Percentiles rank a stretch among this genome's conserved stretches.
Evolutionary conservation across 2,797 vertebrate genomes (phyloP).

Genomic region (Chrosomus eos): DNA sequence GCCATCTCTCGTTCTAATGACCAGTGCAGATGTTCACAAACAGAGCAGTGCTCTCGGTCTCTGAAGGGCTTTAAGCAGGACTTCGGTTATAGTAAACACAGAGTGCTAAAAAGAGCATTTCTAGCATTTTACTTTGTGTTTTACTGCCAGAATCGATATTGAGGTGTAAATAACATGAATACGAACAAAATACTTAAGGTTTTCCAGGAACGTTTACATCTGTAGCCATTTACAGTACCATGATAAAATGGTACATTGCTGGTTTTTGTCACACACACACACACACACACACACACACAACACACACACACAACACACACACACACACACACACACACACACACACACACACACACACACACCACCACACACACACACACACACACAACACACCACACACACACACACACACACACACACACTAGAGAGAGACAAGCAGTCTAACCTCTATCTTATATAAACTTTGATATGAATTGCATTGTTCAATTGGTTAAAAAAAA

Average conservation of each 20-base stretch:
- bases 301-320: background rate
- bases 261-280: background rate
- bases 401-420: background rate
- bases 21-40: conserved; percentile 70
- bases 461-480: background rate
- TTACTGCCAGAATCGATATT: background rate
- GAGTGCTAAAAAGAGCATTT: conserved; percentile 1
- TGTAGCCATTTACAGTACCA: background rate
- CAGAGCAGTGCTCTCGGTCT: conserved; percentile 49
- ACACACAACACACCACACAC: no score
- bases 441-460: background rate
- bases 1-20: conserved; percentile 69
- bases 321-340: no score
- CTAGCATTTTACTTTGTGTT: background rate
- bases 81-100: background rate
- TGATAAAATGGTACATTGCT: background rate
- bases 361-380: no score
- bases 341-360: no score
- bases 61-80: conserved; percentile 48
- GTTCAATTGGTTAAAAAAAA: background rate
- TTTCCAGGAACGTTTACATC: background rate
- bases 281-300: background rate
- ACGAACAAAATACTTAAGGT: background rate
- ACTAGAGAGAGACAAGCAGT: background rate
- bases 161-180: background rate